Evolutionary conservation across 2,888 invertebrate genomes (phyloP).

Genomic region (Poecilobothrus nobilitatus): DNA sequence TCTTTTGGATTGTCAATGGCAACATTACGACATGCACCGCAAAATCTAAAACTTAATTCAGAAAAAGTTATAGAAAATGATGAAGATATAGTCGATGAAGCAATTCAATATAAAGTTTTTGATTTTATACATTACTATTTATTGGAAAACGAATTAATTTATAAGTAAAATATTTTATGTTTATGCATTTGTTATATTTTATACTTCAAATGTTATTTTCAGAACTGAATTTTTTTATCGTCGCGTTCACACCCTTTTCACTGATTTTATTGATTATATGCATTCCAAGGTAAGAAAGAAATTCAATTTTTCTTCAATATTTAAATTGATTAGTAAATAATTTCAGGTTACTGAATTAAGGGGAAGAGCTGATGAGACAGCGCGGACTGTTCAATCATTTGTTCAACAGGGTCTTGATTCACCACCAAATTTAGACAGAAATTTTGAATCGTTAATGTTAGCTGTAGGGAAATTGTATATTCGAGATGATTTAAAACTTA

Average conservation of each 20-base stretch:
- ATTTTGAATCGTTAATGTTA: constrained; percentile 76
- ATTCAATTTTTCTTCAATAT: constrained; percentile 45
- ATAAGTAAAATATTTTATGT: constrained; percentile 46
- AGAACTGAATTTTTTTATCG: constrained; percentile 72
- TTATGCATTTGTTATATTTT: no score
- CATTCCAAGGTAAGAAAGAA: constrained; percentile 75
- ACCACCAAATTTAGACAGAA: constrained; percentile 60
- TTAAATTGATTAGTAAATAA: background rate
- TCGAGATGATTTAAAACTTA: constrained; percentile 59
- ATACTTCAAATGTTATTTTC: constrained; percentile 14
- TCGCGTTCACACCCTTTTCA: constrained; percentile 73
- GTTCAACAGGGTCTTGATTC: constrained; percentile 67
- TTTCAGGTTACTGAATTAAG: constrained; percentile 60
- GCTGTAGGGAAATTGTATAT: constrained; percentile 70
- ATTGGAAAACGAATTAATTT: constrained; percentile 59
- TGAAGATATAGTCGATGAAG: constrained; percentile 68
- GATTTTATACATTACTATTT: constrained; percentile 67
- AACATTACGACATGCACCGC: constrained; percentile 52
- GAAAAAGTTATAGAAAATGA: constrained; percentile 58
- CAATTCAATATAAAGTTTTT: constrained; percentile 71
- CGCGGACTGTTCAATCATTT: constrained; percentile 67
- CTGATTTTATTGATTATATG: constrained; percentile 88
- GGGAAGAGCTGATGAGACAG: constrained; percentile 80
- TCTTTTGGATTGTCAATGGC: constrained; percentile 62
- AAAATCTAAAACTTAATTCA: constrained; percentile 48